Evolutionary conservation across 2,888 invertebrate species (phyloP).

Genomic region (Mystacides longicornis): DNA sequence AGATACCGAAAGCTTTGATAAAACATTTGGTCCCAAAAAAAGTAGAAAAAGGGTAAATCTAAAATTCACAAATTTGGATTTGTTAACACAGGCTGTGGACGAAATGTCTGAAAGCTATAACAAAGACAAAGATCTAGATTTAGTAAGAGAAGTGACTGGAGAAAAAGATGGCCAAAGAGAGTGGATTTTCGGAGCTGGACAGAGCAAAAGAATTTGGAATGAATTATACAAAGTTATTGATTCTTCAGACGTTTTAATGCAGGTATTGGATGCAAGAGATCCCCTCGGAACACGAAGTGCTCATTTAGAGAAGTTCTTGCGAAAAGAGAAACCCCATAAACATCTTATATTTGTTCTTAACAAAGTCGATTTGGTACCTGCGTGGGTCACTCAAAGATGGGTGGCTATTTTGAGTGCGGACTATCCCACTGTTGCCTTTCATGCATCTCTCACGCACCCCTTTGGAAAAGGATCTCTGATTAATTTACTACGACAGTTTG

Average conservation of each 20-base stretch:
- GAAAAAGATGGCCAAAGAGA: constrained; percentile 76
- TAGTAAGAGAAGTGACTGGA: constrained; percentile 75
- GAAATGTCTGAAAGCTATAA: constrained; percentile 71
- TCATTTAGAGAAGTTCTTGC: constrained; percentile 85
- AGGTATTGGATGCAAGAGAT: constrained; percentile 95
- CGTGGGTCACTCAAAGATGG: constrained; percentile 98
- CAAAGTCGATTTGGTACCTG: constrained; percentile 93
- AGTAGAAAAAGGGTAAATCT: constrained; percentile 85
- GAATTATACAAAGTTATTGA: constrained; percentile 98
- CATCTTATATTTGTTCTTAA: constrained; percentile 96
- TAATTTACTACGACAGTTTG: constrained; percentile 90
- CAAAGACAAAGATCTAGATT: constrained; percentile 73
- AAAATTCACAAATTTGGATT: constrained; percentile 66
- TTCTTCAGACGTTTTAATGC: constrained; percentile 94
- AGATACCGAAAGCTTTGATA: constrained; percentile 91
- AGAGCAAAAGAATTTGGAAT: constrained; percentile 97
- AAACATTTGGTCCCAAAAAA: constrained; percentile 92
- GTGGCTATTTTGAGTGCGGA: constrained; percentile 88
- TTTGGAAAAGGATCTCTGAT: constrained; percentile 97
- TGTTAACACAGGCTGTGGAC: constrained; percentile 66
- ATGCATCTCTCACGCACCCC: constrained; percentile 96
- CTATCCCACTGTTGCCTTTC: constrained; percentile 97
- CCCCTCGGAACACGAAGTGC: constrained; percentile 93
- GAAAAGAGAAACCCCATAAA: constrained; percentile 93
- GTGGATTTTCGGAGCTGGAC: constrained; percentile 93